Percentiles rank a stretch among this genome's conserved stretches.
Conservation (phyloP, 1,140 invertebrate species). For the Anthonomus grandis region DNA sequence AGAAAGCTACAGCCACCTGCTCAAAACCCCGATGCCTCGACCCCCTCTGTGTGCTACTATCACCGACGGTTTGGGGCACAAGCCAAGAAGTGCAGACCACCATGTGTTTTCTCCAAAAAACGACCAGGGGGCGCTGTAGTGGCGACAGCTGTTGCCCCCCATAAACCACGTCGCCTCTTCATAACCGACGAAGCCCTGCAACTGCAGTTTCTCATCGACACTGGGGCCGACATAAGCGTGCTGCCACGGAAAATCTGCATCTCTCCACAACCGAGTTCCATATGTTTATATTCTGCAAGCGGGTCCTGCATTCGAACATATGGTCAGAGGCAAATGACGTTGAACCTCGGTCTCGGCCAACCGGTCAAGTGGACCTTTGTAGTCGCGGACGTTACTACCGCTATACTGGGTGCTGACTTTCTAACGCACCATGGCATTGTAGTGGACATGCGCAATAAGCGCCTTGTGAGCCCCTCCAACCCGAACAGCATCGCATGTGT, state of each 20-base stretch:
- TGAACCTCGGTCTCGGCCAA: slow-evolving; percentile 22
- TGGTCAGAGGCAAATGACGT: slow-evolving; percentile 2
- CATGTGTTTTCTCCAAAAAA: not conserved
- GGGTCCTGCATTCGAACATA: slow-evolving; percentile 10
- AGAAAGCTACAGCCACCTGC: not conserved
- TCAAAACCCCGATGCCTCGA: not conserved
- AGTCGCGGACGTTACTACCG: slow-evolving; percentile 16
- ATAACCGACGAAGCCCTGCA: not conserved
- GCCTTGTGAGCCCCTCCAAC: not conserved
- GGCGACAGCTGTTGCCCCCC: not conserved
- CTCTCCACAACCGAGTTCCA: slow-evolving; percentile 2
- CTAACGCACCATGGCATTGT: slow-evolving; percentile 1
- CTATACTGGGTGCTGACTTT: slow-evolving; percentile 31
- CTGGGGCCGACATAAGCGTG: slow-evolving; percentile 9
- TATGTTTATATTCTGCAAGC: slow-evolving; percentile 17
- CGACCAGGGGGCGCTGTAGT: not conserved
- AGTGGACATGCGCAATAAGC: not conserved
- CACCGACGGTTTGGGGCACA: slow-evolving; percentile 28
- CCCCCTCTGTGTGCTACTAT: slow-evolving; percentile 31
- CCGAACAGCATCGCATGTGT: no score
- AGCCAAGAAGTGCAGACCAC: slow-evolving; percentile 33
- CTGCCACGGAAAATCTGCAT: slow-evolving; percentile 3
- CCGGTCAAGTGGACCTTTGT: slow-evolving; percentile 22
- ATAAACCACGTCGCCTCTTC: slow-evolving; percentile 4
- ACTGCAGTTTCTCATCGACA: slow-evolving; percentile 9